Evolutionary conservation across 2,113 vertebrate species (phyloP).

Genomic region (Ammospiza caudacuta): DNA sequence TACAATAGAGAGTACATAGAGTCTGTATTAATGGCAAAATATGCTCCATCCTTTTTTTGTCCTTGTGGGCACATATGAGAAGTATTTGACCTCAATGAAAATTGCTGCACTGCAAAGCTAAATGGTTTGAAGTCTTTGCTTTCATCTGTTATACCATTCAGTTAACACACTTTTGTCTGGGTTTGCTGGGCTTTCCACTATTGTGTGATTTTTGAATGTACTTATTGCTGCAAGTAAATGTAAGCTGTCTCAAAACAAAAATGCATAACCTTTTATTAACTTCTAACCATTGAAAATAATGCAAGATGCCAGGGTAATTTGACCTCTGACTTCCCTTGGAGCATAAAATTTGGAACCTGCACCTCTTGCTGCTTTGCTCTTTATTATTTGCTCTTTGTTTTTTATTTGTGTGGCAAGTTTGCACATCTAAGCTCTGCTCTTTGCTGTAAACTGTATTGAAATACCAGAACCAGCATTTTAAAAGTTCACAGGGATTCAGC

Average conservation of each 20-base stretch:
- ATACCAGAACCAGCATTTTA: constrained; percentile 31
- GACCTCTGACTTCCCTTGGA: neutral
- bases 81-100: neutral
- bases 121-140: neutral
- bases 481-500: constrained; percentile 49
- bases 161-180: neutral
- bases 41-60: neutral
- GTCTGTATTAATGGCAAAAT: neutral
- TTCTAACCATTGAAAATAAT: neutral
- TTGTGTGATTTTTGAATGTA: neutral
- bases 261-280: neutral
- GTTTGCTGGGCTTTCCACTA: neutral
- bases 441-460: constrained; percentile 43
- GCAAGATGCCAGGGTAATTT: neutral
- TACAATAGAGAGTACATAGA: neutral
- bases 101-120: neutral
- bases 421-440: neutral
- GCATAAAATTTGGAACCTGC: neutral
- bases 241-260: neutral
- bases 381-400: neutral
- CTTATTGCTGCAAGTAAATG: neutral
- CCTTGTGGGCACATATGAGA: neutral
- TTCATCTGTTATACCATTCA: neutral
- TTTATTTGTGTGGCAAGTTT: neutral
- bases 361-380: neutral